phyloP scores from a whole-genome alignment of 2,888 invertebrate genomes.

The Odontothrips loti region DNA sequence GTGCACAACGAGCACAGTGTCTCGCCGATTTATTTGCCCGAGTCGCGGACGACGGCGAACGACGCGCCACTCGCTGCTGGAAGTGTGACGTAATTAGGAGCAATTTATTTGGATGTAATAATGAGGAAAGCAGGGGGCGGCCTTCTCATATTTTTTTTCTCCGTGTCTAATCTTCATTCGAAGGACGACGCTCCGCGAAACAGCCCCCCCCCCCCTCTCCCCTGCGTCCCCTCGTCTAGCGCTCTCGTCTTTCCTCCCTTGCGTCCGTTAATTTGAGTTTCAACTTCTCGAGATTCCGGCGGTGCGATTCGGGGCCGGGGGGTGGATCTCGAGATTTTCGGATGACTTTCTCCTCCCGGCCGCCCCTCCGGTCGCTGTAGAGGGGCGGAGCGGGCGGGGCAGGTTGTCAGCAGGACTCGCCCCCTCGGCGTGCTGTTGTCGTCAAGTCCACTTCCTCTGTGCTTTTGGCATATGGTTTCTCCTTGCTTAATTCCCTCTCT shows the following conservation, averaged over 20 bases:
- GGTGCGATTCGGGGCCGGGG: not conserved
- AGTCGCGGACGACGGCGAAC: too few relatives aligned
- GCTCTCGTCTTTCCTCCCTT: not conserved
- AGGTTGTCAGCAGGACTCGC: not conserved
- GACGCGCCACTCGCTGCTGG: too few relatives aligned
- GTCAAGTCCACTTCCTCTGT: too few relatives aligned
- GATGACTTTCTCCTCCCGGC: not conserved
- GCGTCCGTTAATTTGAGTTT: constrained; percentile 20
- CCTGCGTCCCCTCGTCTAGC: not conserved
- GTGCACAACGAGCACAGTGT: too few relatives aligned
- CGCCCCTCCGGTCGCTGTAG: not conserved
- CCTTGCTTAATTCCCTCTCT: not conserved
- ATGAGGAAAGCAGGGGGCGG: not conserved
- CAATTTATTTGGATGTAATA: too few relatives aligned
- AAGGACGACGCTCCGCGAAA: not conserved
- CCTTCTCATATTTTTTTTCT: not conserved
- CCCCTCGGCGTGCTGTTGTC: too few relatives aligned
- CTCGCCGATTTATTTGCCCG: too few relatives aligned
- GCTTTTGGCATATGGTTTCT: too few relatives aligned
- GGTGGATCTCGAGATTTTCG: not conserved
- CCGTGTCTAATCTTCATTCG: too few relatives aligned
- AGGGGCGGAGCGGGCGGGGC: not conserved
- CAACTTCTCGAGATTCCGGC: constrained; percentile 20
- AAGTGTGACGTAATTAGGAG: too few relatives aligned
- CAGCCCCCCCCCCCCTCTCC: not conserved